phyloP scores from a whole-genome alignment of 2,888 invertebrate species.

The Schizaphis graminum region DNA sequence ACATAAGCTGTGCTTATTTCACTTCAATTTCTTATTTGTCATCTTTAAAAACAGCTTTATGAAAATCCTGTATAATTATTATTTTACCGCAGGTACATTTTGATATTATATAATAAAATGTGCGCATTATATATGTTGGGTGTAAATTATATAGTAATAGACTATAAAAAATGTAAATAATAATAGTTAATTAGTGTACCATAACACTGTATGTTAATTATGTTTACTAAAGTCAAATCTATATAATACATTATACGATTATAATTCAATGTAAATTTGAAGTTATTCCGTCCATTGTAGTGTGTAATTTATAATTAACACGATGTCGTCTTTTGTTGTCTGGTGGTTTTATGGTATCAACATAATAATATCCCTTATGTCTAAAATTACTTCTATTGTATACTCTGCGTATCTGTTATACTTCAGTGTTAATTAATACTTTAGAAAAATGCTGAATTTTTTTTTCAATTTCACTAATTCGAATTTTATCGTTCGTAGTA shows the following conservation, averaged over 20 bases:
- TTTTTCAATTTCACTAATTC: not conserved
- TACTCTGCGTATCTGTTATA: not conserved
- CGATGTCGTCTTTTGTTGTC: not conserved
- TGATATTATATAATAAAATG: not conserved
- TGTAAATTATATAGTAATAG: not conserved
- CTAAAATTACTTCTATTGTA: not conserved
- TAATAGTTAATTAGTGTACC: not conserved
- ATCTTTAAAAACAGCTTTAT: not conserved
- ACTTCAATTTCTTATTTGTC: not conserved
- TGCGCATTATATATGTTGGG: not conserved
- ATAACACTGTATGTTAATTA: not conserved
- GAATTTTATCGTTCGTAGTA: not conserved
- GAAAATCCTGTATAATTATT: not conserved
- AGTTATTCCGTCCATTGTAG: not conserved
- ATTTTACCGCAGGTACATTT: not conserved
- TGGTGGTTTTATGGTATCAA: not conserved
- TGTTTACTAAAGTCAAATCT: not conserved
- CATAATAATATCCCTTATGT: not conserved
- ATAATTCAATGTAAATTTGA: not conserved
- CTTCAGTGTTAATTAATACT: not conserved
- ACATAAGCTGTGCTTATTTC: not conserved
- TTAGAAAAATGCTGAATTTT: not conserved
- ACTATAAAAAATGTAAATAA: not conserved
- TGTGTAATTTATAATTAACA: conserved; percentile 23
- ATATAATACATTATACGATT: not conserved